Evolutionary conservation across 2,888 invertebrate genomes (phyloP).

Genomic region (Thelaira solivaga): DNA sequence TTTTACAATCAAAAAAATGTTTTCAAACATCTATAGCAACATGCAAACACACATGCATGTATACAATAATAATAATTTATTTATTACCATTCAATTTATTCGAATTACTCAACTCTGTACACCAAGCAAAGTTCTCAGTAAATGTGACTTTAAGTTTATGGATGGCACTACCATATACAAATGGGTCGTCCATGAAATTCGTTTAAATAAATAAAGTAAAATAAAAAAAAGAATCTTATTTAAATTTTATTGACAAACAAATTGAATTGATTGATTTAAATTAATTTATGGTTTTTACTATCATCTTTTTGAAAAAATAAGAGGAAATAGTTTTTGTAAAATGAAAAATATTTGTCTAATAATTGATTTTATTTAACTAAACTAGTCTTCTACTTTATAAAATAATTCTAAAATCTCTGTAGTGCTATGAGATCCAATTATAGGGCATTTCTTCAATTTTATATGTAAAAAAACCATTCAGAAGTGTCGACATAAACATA

Average conservation of each 20-base stretch:
- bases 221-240: conserved; percentile 70
- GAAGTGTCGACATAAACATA: too few species aligned
- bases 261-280: conserved; percentile 78
- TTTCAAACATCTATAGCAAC: not conserved
- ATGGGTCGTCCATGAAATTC: conserved; percentile 76
- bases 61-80: conserved; percentile 43
- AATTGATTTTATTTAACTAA: not conserved
- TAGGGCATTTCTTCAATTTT: too few species aligned
- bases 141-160: conserved; percentile 57
- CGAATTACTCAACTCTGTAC: conserved; percentile 45
- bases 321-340: not conserved
- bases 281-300: conserved; percentile 73
- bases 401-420: too few species aligned
- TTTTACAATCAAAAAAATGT: not conserved
- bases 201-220: conserved; percentile 69
- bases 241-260: conserved; percentile 77
- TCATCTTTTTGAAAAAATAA: conserved; percentile 51
- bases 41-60: not conserved
- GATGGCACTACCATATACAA: conserved; percentile 64
- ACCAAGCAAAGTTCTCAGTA: conserved; percentile 50
- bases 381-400: too few species aligned
- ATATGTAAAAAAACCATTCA: too few species aligned
- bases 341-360: not conserved
- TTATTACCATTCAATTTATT: conserved; percentile 59
- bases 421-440: too few species aligned